Conservation (phyloP, 2,888 invertebrate species). For the Branchellion lobata region DNA sequence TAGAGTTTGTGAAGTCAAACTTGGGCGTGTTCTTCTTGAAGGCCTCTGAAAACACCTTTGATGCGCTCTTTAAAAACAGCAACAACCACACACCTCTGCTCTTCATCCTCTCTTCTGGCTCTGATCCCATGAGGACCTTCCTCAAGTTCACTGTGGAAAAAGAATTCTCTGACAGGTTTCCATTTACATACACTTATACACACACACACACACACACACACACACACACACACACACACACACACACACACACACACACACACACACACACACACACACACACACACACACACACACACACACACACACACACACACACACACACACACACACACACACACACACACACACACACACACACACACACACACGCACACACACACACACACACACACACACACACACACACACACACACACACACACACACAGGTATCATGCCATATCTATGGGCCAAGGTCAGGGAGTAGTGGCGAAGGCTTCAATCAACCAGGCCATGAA, state of each 20-base stretch:
- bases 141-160: conserved; percentile 61
- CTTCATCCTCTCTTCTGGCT: conserved; percentile 83
- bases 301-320: conserved; percentile 11
- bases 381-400: conserved; percentile 26
- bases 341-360: conserved; percentile 28
- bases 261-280: conserved; percentile 26
- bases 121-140: conserved; percentile 63
- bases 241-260: conserved; percentile 24
- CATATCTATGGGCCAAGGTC: conserved; percentile 64
- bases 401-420: conserved; percentile 28
- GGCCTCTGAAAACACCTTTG: conserved; percentile 72
- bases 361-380: conserved; percentile 19
- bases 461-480: conserved; percentile 64
- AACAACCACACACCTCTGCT: conserved; percentile 72
- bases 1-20: conserved; percentile 75
- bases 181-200: conserved; percentile 14
- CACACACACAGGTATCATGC: conserved; percentile 56
- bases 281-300: conserved; percentile 4
- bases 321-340: conserved; percentile 7
- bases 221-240: conserved; percentile 26
- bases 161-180: conserved; percentile 59
- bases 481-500: conserved; percentile 60
- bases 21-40: conserved; percentile 80
- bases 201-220: neutral
- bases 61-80: conserved; percentile 63